phyloP scores from a whole-genome alignment of 2,113 vertebrate genomes.

The Crypturellus undulatus region DNA sequence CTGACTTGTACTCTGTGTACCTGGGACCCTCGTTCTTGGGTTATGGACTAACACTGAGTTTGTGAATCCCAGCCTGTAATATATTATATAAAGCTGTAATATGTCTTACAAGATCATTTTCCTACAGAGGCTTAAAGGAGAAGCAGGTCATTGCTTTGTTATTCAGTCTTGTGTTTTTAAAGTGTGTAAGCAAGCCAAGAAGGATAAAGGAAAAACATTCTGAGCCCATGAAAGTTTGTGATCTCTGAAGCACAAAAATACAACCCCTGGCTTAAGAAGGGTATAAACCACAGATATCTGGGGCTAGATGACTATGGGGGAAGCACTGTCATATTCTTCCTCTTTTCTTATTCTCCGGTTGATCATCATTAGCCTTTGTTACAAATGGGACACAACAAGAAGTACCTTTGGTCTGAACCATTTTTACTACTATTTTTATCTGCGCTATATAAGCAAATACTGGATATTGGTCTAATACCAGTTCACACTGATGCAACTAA shows the following conservation, averaged over 20 bases:
- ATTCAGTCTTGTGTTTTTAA: neutral
- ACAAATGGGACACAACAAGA: neutral
- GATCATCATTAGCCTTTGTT: neutral
- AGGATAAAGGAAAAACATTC: neutral
- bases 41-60: neutral
- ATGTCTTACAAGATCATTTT: neutral
- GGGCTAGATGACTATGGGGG: neutral
- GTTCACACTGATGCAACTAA: neutral
- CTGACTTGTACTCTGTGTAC: accelerated
- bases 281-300: neutral
- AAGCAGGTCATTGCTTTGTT: neutral
- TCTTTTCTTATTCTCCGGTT: neutral
- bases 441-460: neutral
- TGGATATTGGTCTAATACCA: neutral
- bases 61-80: neutral
- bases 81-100: neutral
- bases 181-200: neutral
- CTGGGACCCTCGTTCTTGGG: accelerated
- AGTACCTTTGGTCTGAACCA: neutral
- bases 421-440: neutral
- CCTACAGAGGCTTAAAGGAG: neutral
- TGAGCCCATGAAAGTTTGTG: neutral
- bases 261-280: neutral
- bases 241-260: neutral
- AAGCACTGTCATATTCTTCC: neutral